Conservation (phyloP, 2,797 vertebrate species). For the Cyclopterus lumpus region DNA sequence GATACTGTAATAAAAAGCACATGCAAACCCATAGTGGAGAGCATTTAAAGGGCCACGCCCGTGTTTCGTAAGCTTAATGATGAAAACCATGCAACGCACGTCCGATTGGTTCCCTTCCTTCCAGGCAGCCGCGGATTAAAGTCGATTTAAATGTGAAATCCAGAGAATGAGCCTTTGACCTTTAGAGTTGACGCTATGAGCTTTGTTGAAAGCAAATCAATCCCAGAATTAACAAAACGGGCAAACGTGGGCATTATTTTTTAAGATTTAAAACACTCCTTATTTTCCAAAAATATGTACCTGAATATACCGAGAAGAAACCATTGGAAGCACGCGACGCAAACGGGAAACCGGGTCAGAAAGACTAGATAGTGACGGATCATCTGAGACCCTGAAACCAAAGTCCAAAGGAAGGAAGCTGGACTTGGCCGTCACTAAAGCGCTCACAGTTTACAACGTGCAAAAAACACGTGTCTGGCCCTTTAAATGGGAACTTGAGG, state of each 20-base stretch:
- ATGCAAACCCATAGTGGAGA: conserved; percentile 77
- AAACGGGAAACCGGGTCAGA: neutral
- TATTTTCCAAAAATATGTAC: neutral
- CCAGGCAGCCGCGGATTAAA: neutral
- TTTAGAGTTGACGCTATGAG: neutral
- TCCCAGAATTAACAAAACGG: neutral
- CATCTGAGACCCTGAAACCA: neutral
- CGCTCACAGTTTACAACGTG: too few relatives aligned
- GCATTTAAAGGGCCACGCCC: conserved; percentile 54
- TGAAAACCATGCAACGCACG: neutral
- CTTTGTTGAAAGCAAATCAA: neutral
- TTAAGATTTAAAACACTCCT: neutral
- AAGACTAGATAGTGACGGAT: neutral
- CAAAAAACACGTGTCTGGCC: conserved; percentile 4
- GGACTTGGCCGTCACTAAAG: too few relatives aligned
- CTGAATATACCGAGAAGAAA: neutral
- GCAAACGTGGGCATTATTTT: neutral
- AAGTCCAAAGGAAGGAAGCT: neutral
- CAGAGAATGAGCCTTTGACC: neutral
- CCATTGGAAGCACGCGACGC: neutral
- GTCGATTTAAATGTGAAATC: neutral
- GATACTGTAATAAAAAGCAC: conserved; percentile 79
- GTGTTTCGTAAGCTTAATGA: conserved; percentile 15
- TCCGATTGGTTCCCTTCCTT: conserved; percentile 2
- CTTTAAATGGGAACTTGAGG: conserved; percentile 22